Evolutionary conservation across 1,140 invertebrate genomes (phyloP).

Genomic region (Ooceraea biroi): DNA sequence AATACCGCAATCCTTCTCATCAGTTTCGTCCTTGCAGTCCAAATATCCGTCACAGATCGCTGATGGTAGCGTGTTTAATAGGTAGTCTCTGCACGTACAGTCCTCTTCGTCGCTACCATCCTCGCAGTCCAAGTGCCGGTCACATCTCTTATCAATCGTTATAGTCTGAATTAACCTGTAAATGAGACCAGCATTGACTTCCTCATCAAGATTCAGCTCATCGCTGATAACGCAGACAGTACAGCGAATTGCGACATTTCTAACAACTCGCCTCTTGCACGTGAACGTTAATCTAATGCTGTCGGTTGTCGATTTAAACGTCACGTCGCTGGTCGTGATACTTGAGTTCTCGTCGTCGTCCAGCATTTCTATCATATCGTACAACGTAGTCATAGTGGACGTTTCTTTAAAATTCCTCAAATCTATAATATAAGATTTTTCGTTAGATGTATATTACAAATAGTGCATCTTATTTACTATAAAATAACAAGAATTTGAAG

Average conservation of each 20-base stretch:
- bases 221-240: neutral
- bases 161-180: constrained; percentile 89
- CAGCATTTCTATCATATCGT: neutral
- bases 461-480: neutral
- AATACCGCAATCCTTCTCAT: constrained; percentile 91
- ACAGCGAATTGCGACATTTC: neutral
- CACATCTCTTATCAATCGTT: constrained; percentile 88
- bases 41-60: constrained; percentile 92
- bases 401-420: neutral
- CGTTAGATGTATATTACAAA: neutral
- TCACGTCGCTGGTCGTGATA: neutral
- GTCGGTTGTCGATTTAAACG: neutral
- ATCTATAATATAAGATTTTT: constrained; percentile 17
- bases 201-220: constrained; percentile 33
- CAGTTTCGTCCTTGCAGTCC: constrained; percentile 91
- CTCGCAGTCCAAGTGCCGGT: constrained; percentile 91
- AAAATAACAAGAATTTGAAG: neutral
- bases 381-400: constrained; percentile 69
- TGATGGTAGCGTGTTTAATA: constrained; percentile 85
- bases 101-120: constrained; percentile 92
- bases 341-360: neutral
- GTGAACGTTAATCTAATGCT: constrained; percentile 18
- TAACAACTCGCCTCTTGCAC: neutral
- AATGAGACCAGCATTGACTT: neutral
- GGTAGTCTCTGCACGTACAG: constrained; percentile 91